A percentile compares a stretch with the other conserved stretches of the same genome.
Conservation (phyloP, 1,140 invertebrate species). For the Drosophila oshimai region DNA sequence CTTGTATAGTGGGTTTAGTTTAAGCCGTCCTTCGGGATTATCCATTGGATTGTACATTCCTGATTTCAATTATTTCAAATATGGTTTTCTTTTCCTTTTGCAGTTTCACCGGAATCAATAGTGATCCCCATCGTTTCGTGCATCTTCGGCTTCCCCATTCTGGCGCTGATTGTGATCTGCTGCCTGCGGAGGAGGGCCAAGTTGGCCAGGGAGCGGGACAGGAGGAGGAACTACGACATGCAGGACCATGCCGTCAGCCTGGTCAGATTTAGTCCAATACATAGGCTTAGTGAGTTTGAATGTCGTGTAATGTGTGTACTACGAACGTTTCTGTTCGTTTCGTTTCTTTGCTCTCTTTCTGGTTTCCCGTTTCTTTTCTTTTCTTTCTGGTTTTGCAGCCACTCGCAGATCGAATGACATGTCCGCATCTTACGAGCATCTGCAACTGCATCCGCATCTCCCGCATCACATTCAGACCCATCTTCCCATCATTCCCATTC, state of each 20-base stretch:
- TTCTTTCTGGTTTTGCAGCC: neutral
- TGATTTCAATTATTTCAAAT: no score
- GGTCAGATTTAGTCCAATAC: slow-evolving; percentile 89
- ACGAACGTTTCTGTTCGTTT: slow-evolving; percentile 33
- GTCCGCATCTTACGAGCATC: neutral
- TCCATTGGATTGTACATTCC: no score
- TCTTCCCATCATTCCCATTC: neutral
- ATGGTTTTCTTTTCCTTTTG: slow-evolving; percentile 77
- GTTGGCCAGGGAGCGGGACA: slow-evolving; percentile 89
- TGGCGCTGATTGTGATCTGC: slow-evolving; percentile 93
- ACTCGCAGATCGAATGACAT: slow-evolving; percentile 15
- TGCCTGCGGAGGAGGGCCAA: slow-evolving; percentile 92
- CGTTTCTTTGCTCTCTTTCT: neutral
- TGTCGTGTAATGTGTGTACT: slow-evolving; percentile 70
- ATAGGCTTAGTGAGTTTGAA: slow-evolving; percentile 87
- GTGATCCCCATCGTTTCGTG: slow-evolving; percentile 94
- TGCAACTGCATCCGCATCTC: neutral
- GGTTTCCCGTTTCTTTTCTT: no score
- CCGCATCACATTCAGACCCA: neutral
- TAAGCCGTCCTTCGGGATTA: no score
- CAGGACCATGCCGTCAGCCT: slow-evolving; percentile 91
- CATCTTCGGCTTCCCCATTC: slow-evolving; percentile 92
- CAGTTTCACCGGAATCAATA: slow-evolving; percentile 94
- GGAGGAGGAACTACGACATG: slow-evolving; percentile 89
- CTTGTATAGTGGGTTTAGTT: no score